Base-by-base conservation (phyloP, 2,113 vertebrate species). In the Heteronetta atricapilla region DNA sequence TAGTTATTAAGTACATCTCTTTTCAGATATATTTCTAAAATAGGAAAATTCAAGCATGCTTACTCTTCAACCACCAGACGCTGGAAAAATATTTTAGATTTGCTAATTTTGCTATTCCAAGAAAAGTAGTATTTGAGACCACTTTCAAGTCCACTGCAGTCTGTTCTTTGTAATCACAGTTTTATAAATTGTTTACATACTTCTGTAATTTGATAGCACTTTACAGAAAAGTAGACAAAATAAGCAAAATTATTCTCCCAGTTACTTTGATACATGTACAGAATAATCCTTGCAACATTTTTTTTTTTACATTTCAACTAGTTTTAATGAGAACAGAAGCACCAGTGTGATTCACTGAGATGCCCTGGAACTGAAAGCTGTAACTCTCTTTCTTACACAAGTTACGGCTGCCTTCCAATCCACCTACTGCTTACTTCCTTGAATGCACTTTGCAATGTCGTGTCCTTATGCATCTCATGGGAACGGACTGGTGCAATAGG, bases 381-480 rank as follows among this genome's bases (percentile, higher is more conserved):
- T 28, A 63, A 62, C 38, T 14, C 23, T 48, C 36, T 33, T 46
- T 63, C 50, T 53, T 53, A 80, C 0, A 1, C 0, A 1, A 68
- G 23, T 53, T 64, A 34, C 42, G 33, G 34, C 38, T 56, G 46
- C 40, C 31, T 72, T 66, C 38, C 52, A 59, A 42, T 60, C 6
- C 2, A 2, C 1, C 1, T 26, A 18, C 34, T 4, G 56, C 52
- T 64, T 22, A 31, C 52, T 75, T 53, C 19, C 42, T n/a, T 76
- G n/a, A 53, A 50, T 3, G 11, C 14, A 1, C 23, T 40, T 66
- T 56, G 38, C 38, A 46, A 11, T 34, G 42, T 17, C 34, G 4
- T 22, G 31, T 28, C 67, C 36, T 0, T 42, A 55, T 1, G 20
- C 2, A 0, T 20, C 11, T 4, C 1, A 0, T 19, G 36, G 40